These are phyloP conservation scores for Amiota communis DNA, from an alignment of 2,888 invertebrate genomes.

Conservation along the genomic window DNA sequence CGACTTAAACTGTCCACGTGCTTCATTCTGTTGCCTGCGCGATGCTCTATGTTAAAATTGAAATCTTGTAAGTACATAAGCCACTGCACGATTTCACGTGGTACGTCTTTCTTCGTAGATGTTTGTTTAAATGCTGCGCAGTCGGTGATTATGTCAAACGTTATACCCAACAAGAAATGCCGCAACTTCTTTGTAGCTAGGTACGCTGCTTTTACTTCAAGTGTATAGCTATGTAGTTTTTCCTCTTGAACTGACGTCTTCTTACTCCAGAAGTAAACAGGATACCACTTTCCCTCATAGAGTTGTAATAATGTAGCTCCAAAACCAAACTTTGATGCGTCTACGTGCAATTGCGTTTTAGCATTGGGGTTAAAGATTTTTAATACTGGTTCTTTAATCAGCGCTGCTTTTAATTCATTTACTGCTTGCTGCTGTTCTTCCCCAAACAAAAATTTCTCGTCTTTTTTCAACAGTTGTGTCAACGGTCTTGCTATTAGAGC, in stretches of 20 bases:
- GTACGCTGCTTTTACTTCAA: constrained; percentile 46
- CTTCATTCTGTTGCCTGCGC: constrained; percentile 36
- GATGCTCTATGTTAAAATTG: constrained; percentile 46
- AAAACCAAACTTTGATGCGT: not conserved
- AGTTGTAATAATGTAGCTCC: too few relatives aligned
- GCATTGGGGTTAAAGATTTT: not conserved
- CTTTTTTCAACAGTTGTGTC: constrained; percentile 8
- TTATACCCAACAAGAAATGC: constrained; percentile 48
- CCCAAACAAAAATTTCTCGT: constrained; percentile 22
- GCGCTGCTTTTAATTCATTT: constrained; percentile 10
- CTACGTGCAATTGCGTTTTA: not conserved
- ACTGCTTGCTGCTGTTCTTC: constrained; percentile 15
- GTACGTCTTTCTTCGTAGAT: constrained; percentile 41
- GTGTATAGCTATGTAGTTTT: constrained; percentile 40
- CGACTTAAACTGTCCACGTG: too few relatives aligned
- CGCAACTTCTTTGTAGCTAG: constrained; percentile 50
- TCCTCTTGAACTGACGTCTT: not conserved
- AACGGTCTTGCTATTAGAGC: not conserved
- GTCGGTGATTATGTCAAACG: constrained; percentile 46
- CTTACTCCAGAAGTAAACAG: constrained; percentile 2
- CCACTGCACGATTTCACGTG: constrained; percentile 35
- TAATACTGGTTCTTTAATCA: constrained; percentile 1
- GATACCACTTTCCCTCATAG: too few relatives aligned
- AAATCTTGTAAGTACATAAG: constrained; percentile 46
- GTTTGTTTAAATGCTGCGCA: constrained; percentile 44